Base-by-base conservation (phyloP, 1,140 invertebrate genomes). In the Hycleus phaleratus region DNA sequence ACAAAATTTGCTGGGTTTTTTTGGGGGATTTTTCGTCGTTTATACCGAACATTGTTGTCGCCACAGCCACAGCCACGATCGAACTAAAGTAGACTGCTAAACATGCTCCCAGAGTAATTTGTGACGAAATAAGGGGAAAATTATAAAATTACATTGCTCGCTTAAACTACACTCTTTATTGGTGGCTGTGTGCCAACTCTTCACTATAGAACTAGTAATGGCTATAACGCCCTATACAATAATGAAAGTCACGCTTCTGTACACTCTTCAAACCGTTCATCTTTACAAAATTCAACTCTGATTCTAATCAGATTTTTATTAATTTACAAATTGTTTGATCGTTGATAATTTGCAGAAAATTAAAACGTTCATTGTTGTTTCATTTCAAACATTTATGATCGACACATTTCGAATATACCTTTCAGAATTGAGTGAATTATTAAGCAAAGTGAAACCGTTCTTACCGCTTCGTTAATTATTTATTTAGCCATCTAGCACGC, bases 81-180 rank as follows among this genome's bases (percentile, higher is more conserved):
- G 49, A 69, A 73, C 71, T 73, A 73, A 73, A 69, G 68, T 68
- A 68, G 64, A 45, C 70, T 66, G 70, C 62, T 68, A 68, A 70
- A 68, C 71, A 70, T 71, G 69, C 65, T 71, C 59, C 66, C 66
- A 68, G 66, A 60, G 71, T 72, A 73, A 73, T 73, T 73, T 72
- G 72, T 72, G 72, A 73, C 72, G 72, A 73, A 73, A 73, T 73
- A 68, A 73, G 71, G 72, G 71, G 71, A 73, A 73, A 73, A 73
- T 73, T 73, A 73, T 73, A 72, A 73, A 73, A 73, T 73, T 73
- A 73, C 70, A 72, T 72, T 72, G 71, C 69, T 72, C 66, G 67
- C 61, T 67, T 71, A 69, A 72, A 71, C 66, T 66, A 66, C 65
- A 65, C 66, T 66, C 61, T 67, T 69, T 68, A 67, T 63, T 63